These are phyloP conservation scores for Monodelphis domestica DNA, from an alignment of 2,797 vertebrate species.

Conservation along the genomic window DNA sequence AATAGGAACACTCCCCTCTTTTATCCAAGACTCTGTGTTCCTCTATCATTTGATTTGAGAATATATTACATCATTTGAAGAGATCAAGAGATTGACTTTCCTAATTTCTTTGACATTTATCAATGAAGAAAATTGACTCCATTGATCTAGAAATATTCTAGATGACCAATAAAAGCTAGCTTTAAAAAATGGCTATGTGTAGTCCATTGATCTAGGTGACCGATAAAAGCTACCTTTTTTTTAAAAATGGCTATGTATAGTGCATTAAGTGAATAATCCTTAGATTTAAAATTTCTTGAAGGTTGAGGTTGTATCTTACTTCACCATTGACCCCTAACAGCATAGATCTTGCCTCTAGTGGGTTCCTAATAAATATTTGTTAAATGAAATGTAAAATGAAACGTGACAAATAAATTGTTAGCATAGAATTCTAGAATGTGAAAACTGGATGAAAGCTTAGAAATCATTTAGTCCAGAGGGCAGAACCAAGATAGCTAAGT, in stretches of 20 bases:
- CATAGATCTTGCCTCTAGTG: not conserved
- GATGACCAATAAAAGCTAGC: not conserved
- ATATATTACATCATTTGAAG: not conserved
- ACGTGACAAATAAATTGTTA: not conserved
- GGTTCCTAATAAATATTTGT: not conserved
- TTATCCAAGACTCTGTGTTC: not conserved
- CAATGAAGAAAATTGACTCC: not conserved
- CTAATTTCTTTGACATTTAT: not conserved
- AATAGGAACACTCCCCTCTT: not conserved
- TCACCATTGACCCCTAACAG: not conserved
- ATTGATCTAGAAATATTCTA: not conserved
- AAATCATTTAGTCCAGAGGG: not conserved
- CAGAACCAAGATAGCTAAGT: not conserved
- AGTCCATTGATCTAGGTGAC: not conserved
- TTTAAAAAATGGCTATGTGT: too few relatives aligned
- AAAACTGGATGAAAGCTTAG: not conserved
- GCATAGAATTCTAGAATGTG: not conserved
- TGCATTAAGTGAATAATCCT: not conserved
- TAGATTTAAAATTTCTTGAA: not conserved
- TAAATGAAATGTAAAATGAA: not conserved
- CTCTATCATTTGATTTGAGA: not conserved
- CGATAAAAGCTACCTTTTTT: not conserved
- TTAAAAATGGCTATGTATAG: not conserved
- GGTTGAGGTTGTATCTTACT: not conserved
- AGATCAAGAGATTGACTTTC: not conserved